Base-by-base conservation (phyloP, 2,888 invertebrate species). In the Quadroppia sp. region DNA sequence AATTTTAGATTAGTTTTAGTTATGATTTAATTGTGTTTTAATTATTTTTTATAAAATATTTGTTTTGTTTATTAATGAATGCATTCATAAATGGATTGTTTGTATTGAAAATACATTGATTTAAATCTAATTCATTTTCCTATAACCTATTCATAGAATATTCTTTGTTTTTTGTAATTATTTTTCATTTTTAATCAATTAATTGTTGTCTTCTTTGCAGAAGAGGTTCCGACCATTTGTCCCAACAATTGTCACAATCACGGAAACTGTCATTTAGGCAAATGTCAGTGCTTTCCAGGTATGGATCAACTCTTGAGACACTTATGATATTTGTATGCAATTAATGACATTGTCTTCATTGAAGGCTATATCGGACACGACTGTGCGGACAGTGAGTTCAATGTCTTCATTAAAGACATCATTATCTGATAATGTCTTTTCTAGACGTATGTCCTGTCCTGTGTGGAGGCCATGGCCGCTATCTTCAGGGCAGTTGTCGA, bases 241-340 rank as follows among this genome's bases (percentile, higher is more conserved):
- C 94, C 94, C 11, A 93, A 92, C 80, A 94, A 96, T 70, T 99
- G 99, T 83, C 92, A 92, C 78, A 94, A 94, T 17, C 95, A 96
- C 84, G 99, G 99, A 20, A 92, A 95, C 82, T 99, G 99, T 83
- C 86, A 94, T 69, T 87, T 92, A 84, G 70, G 96, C 1, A 92
- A 92, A 81, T 99, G 98, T 81, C 91, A 92, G 80, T 99, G 98
- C 82, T 94, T 92, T 82, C 90, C 95, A 71, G 98, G 98, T 59
- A 40, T 64, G 36, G 20, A 23, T 53, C 2, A 23, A 11, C 23
- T 23, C 25, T 25, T 53, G 28, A 28, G 6, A 9, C 28, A n/a
- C 11, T 7, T 59, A 32, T n/a, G 30, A 7, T 17, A 32, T 28
- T 61, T 32, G n/a, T 9, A 53, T 32, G 11, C 2, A 64, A n/a